Conservation (phyloP, 2,113 vertebrate species). For the Panurus biarmicus region DNA sequence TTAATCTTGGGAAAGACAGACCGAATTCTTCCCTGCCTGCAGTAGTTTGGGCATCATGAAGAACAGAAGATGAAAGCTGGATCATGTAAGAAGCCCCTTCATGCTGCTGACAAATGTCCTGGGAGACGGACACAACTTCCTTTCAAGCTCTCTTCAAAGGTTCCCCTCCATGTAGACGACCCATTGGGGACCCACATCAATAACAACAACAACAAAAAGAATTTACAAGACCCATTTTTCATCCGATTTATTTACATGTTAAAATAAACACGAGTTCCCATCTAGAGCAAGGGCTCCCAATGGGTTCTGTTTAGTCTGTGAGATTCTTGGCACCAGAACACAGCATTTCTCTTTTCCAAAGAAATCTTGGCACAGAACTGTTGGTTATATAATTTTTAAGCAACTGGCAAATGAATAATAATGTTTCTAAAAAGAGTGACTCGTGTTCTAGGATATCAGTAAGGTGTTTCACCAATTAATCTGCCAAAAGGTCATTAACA, state of each 20-base stretch:
- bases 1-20: not conserved
- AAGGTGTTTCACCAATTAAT: slow-evolving; percentile 36
- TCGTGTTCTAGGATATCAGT: not conserved
- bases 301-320: slow-evolving; percentile 45
- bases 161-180: not conserved
- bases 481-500: slow-evolving; percentile 7
- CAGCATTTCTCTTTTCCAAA: slow-evolving; percentile 8
- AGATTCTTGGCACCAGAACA: not conserved
- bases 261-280: not conserved
- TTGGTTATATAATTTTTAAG: slow-evolving; percentile 26
- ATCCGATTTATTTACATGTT: slow-evolving; percentile 3
- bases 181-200: not conserved
- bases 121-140: not conserved
- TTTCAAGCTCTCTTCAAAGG: slow-evolving; percentile 45
- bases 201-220: not conserved
- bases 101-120: not conserved
- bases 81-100: not conserved
- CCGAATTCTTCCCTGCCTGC: not conserved
- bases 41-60: not conserved
- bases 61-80: not conserved
- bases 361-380: slow-evolving; percentile 5
- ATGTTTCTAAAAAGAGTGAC: not conserved
- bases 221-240: not conserved
- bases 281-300: not conserved
- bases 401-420: not conserved